Percentiles rank a stretch among this genome's conserved stretches.
Evolutionary conservation across 2,113 vertebrate genomes (phyloP).

Genomic region (Malurus elegans): DNA sequence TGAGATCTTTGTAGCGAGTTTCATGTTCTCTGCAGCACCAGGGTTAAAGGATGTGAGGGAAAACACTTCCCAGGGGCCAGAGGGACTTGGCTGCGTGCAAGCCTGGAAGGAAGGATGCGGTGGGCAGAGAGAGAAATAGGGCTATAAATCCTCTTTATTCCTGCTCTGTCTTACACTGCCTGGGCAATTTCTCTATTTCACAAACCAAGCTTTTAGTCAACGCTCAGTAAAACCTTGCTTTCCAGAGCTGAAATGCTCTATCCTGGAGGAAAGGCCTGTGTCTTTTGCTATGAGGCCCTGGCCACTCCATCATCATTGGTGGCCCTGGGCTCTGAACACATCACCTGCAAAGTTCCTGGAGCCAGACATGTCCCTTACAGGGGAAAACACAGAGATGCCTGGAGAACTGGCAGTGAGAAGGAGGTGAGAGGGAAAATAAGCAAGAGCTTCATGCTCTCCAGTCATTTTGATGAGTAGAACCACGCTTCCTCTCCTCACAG

Average conservation of each 20-base stretch:
- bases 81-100: background rate
- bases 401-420: background rate
- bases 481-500: background rate
- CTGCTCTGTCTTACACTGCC: background rate
- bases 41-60: background rate
- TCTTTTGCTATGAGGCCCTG: background rate
- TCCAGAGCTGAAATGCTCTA: background rate
- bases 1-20: background rate
- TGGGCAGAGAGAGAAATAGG: background rate
- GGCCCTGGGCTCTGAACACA: background rate
- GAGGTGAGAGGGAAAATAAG: background rate
- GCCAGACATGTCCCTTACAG: background rate
- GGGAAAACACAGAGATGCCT: background rate
- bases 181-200: background rate
- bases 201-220: background rate
- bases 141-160: conserved; percentile 21
- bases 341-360: background rate
- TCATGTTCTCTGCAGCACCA: background rate
- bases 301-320: background rate
- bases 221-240: background rate
- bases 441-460: background rate
- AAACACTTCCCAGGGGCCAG: background rate
- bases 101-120: background rate
- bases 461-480: background rate
- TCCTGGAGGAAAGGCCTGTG: background rate